These are phyloP conservation scores for Eclectus roratus DNA, from an alignment of 2,113 vertebrate species.

Conservation along the genomic window DNA sequence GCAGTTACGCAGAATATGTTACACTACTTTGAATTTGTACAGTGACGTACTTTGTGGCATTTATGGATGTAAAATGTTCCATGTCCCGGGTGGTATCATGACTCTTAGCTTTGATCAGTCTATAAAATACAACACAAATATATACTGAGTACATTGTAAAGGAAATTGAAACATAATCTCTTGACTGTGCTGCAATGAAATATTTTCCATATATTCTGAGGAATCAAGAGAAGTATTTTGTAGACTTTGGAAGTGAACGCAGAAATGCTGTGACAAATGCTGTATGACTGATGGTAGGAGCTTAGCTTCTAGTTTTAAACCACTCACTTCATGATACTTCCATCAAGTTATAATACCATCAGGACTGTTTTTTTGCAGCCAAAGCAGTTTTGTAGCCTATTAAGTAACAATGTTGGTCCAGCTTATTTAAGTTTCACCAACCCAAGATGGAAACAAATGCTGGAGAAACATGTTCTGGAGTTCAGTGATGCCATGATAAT, in stretches of 20 bases:
- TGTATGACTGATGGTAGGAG: background rate
- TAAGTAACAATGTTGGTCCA: background rate
- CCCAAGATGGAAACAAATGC: background rate
- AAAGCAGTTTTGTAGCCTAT: background rate
- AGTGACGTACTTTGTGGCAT: background rate
- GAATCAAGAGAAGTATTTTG: background rate
- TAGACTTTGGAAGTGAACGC: background rate
- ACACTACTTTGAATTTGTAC: background rate
- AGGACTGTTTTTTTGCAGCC: background rate
- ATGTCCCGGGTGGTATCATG: background rate
- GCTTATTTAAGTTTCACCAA: background rate
- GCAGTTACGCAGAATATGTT: background rate
- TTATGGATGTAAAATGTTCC: constrained; percentile 17
- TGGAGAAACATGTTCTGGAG: background rate
- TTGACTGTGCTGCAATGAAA: constrained; percentile 4
- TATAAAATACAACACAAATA: background rate
- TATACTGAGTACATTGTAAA: constrained; percentile 16
- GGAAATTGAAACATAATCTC: constrained; percentile 25
- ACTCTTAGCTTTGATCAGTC: constrained; percentile 24
- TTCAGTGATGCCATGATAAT: background rate
- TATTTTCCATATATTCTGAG: constrained; percentile 12
- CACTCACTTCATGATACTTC: background rate
- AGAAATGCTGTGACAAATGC: background rate
- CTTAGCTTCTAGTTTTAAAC: background rate
- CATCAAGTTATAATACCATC: background rate